Conservation (phyloP, 2,113 vertebrate species). For the Saguinus imperator region DNA sequence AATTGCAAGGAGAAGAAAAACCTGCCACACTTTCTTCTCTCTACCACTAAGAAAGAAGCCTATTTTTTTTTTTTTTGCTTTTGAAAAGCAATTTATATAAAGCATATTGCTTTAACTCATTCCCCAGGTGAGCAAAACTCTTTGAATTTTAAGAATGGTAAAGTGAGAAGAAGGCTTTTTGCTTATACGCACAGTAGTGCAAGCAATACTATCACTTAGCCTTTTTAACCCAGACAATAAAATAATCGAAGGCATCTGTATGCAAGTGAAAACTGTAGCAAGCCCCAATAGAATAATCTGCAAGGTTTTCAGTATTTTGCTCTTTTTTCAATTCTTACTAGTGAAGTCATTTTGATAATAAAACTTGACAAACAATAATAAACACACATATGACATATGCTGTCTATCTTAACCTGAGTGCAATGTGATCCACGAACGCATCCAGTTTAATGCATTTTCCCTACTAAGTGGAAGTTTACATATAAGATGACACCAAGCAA, state of each 20-base stretch:
- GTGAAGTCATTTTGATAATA: background rate
- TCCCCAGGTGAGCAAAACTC: background rate
- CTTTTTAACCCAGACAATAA: background rate
- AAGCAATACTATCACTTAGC: background rate
- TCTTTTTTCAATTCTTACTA: background rate
- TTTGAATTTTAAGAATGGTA: background rate
- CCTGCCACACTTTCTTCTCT: background rate
- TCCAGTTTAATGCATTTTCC: background rate
- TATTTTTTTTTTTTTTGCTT: background rate
- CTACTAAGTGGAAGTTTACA: background rate
- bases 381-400: background rate
- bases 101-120: background rate
- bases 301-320: background rate
- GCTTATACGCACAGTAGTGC: background rate
- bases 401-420: background rate
- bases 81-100: background rate
- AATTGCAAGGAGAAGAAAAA: background rate
- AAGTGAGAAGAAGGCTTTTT: background rate
- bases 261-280: background rate
- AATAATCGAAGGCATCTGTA: background rate
- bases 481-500: background rate
- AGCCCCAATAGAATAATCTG: background rate
- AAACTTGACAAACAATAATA: background rate
- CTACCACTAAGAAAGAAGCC: background rate
- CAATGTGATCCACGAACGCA: background rate